Evolutionary conservation across 2,113 vertebrate species (phyloP).

Genomic region (Leiothrix lutea): DNA sequence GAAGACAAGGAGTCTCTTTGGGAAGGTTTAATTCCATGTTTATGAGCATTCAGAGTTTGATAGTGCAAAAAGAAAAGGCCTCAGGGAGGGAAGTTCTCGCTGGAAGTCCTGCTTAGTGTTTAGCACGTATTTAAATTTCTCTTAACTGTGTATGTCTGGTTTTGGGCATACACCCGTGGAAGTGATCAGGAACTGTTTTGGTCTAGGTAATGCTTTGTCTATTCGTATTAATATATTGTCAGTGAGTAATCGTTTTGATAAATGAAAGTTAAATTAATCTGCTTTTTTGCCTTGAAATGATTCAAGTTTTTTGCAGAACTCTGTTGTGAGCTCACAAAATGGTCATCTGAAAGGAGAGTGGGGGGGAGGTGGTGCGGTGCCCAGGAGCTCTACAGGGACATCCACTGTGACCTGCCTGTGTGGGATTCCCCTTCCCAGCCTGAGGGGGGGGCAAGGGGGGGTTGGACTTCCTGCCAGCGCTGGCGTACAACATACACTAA

Average conservation of each 20-base stretch:
- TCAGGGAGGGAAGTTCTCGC: background rate
- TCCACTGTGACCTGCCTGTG: background rate
- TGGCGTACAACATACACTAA: accelerated
- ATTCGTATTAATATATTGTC: accelerated
- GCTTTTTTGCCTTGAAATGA: background rate
- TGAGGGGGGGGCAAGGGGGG: accelerated
- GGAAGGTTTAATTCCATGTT: background rate
- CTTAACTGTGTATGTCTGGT: background rate
- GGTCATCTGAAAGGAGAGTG: background rate
- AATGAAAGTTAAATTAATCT: background rate
- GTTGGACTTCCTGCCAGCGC: background rate
- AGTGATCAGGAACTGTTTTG: background rate
- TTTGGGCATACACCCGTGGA: background rate
- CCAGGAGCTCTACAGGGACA: background rate
- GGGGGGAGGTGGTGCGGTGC: accelerated
- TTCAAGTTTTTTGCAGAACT: background rate
- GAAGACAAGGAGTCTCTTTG: background rate
- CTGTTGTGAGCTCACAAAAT: background rate
- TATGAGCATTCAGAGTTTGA: background rate
- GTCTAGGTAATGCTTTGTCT: background rate
- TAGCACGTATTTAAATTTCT: background rate
- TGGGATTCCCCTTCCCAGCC: background rate
- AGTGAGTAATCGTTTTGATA: background rate
- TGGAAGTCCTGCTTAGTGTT: background rate
- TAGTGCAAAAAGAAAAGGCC: background rate